A percentile compares a stretch with the other conserved stretches of the same genome.
phyloP scores from a whole-genome alignment of 2,888 invertebrate species.

The Napeogenes inachia region DNA sequence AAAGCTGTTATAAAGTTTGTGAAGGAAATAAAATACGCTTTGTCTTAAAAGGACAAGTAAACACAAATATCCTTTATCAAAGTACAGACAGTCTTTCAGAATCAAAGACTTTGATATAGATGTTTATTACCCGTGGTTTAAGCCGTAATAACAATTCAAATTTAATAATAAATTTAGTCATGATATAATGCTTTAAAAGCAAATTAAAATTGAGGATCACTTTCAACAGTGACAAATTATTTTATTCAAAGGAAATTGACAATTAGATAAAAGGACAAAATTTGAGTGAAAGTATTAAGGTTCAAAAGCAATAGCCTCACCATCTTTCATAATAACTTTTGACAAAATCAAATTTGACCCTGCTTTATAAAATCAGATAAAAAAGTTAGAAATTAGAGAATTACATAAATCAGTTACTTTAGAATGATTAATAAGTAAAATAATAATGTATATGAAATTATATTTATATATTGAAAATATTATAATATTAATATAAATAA shows the following conservation, averaged over 20 bases:
- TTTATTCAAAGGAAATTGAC: constrained; percentile 4
- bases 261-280: constrained; percentile 4
- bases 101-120: not conserved
- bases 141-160: too few relatives aligned
- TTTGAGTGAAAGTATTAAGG: not conserved
- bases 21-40: constrained; percentile 2
- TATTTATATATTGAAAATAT: too few relatives aligned
- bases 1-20: constrained; percentile 16
- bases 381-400: too few relatives aligned
- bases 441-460: too few relatives aligned
- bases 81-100: not conserved
- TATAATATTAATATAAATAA: too few relatives aligned
- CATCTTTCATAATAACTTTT: not conserved
- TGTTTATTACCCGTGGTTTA: not conserved
- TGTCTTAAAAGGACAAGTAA: not conserved
- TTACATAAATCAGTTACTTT: too few relatives aligned
- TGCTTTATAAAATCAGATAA: not conserved
- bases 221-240: constrained; percentile 3
- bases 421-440: too few relatives aligned
- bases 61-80: not conserved
- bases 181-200: not conserved
- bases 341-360: not conserved
- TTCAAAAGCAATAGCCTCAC: too few relatives aligned
- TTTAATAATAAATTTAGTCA: too few relatives aligned
- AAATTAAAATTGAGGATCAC: not conserved